Evolutionary conservation across 2,797 vertebrate species (phyloP).

Genomic region (Emys orbicularis): DNA sequence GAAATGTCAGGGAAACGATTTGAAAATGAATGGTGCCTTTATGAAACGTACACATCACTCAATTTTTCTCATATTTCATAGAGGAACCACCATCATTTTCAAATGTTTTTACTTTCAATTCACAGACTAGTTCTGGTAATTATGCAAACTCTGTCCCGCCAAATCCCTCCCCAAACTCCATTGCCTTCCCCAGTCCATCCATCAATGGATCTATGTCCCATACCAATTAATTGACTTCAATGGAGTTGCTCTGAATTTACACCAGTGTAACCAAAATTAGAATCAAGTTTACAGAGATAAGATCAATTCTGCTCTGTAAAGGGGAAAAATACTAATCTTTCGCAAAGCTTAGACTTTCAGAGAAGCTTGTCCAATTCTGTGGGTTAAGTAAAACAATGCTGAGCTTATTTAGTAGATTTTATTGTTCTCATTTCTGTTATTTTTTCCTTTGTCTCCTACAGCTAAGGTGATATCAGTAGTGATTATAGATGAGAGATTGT

Average conservation of each 20-base stretch:
- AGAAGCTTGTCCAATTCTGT: not conserved
- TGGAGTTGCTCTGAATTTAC: not conserved
- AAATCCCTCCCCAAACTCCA: not conserved
- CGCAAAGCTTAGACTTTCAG: not conserved
- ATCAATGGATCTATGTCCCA: not conserved
- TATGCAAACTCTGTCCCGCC: not conserved
- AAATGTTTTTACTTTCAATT: not conserved
- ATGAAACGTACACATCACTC: not conserved
- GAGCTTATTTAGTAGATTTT: not conserved
- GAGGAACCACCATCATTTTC: not conserved
- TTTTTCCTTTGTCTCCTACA: not conserved
- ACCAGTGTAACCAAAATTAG: not conserved
- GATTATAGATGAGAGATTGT: not conserved
- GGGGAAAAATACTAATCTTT: not conserved
- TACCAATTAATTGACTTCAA: not conserved
- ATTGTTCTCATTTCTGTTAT: not conserved
- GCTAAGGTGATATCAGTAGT: not conserved
- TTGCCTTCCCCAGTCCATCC: not conserved
- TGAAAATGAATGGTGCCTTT: not conserved
- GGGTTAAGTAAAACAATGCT: not conserved
- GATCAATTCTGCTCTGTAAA: not conserved
- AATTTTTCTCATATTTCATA: not conserved
- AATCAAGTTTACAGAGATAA: not conserved
- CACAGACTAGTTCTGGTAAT: not conserved
- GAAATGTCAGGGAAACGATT: fast-evolving